Base-by-base conservation (phyloP, 2,888 invertebrate genomes). In the Autographa pulchrina region DNA sequence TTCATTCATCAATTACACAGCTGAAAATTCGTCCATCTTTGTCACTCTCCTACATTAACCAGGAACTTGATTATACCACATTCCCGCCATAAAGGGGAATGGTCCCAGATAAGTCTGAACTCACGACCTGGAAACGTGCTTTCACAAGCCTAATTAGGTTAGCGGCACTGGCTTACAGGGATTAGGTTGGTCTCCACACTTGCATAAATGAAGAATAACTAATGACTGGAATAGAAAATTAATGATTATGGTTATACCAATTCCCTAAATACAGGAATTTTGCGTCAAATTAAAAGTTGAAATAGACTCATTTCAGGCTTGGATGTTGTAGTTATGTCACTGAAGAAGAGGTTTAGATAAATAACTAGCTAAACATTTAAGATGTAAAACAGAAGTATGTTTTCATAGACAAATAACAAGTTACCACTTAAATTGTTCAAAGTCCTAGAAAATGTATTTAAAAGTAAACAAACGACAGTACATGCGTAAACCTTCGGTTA, bases 131-230 rank as follows among this genome's bases (percentile, higher is more conserved):
- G 67, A 78, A 76, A 75, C 64, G 62, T 38, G 80, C 72, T 75
- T 62, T 69, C 72, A 79, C 65, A 31, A 35, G 60, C 77, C 72
- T 78, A 78, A 78, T 78, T 78, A 78, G 67, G 72, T 78, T 75
- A 31, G 72, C 80, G 62, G 64, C 76, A 52, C 64, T 58, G 58
- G 68, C 62, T 75, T n/a, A 63, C 16, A 62, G 64, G 60, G 67
- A 65, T 68, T 48, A 48, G 70, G 76, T 54, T 62, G 69, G 62
- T n/a, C 14, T 25, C 54, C 54, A 25, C 25, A 56, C 54, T 25
- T 56, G 20, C 20, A 56, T 20, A 20, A 25, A 56, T 56, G 13
- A 56, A 25, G 20, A n/a, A 48, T n/a, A 48, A 0, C 8, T 7
- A 48, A 48, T 8, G 35, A 38, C 38, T 38, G 38, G 38, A 38